Evolutionary conservation across 2,888 invertebrate genomes (phyloP), one percentile per base, ranked within the genome.

Genomic region (Drymonia ruficornis): DNA sequence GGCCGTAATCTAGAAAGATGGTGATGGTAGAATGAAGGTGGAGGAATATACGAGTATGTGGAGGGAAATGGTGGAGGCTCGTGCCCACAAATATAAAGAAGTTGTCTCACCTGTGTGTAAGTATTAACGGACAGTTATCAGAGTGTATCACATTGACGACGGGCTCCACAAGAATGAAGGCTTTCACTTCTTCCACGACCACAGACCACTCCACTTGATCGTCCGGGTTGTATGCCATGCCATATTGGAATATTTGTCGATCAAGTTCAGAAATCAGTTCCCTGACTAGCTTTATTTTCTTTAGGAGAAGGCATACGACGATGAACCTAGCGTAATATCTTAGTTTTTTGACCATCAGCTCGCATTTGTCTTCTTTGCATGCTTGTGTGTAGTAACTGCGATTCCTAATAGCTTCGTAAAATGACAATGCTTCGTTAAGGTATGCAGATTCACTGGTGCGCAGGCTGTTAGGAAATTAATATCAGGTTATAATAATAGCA

Each of bases 391-490:
- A 99, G 86, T 99, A 99, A 18, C 97, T 97, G 73, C 99, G 94
- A 61, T 97, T 97, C 70, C 98, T 93, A 74, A 99, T 99, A 15
- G 99, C 99, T 49, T 97, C 96, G 94, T 99, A 99, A 91, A 99
- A 99, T 55, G 98, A 97, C 88, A 96, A 98, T 49, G 99, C 98
- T 93, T 99, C 99, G 86, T 97, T 97, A 74, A 99, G 93, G 89
- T 99, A 99, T 87, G 97, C 97, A 38, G 98, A 98, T 93, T 99
- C 99, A 89, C 99, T 99, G 63, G 99, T 99, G 79, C 99, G 94
- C 78, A 99, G 94, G 87, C 98, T 98, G 87, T 43, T n/a, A n/a
- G n/a, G n/a, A 94, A 80, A 48, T 8, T 7, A 49, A 11, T 31
- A 31, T 2, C 7, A 12, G 12, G 7, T 31, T 31, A 8, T 1